Base-by-base conservation (phyloP, 2,797 vertebrate species). In the Oreochromis mossambicus region DNA sequence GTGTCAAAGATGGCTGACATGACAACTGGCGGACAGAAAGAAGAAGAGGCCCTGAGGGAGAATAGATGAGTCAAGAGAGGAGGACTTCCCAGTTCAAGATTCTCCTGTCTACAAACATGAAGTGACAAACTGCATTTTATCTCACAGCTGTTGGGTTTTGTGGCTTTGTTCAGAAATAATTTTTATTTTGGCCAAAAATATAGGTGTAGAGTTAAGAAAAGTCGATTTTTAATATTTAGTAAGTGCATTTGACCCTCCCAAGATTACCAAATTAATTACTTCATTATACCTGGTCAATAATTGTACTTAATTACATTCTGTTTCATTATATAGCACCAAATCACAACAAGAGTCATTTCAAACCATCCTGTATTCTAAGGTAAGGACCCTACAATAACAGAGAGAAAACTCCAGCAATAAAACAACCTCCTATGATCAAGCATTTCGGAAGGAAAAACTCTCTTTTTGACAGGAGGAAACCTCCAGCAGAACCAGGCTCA, bases 1-100 rank as follows among this genome's bases (percentile, higher is more conserved):
- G 51, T 48, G 13, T 83, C 80, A 78, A 85, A 85, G 19, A 83
- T 68, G 80, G 76, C 34, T 10, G 38, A 80, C 77, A 21, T 32
- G 68, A 41, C 26, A 11, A 38, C 61, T 78, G 52, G 17, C 29
- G 3, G 58, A 56, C 1, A 10, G 14, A 41, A 51, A 19, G 79
- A 12, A 14, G 58, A 58, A 2, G 79, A 32, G 26, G 61, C 75
- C 5, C 26, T n/a, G 48, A 63, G 43, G 77, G 54, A 52, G 41
- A 19, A 7, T 19, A 48, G 14, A 50, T 73, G 36, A 73, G 0
- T 68, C 1, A 7, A 68, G 21, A 70, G 66, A 70, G 5, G 38
- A 43, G 5, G 38, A 43, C 21, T 12, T 12, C 43, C 11, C 70
- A 32, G 17, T 29, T 29, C 4, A 43, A 48, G 68, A 73, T 46